phyloP scores from a whole-genome alignment of 2,888 invertebrate genomes.

The Polylopha cassiicola region DNA sequence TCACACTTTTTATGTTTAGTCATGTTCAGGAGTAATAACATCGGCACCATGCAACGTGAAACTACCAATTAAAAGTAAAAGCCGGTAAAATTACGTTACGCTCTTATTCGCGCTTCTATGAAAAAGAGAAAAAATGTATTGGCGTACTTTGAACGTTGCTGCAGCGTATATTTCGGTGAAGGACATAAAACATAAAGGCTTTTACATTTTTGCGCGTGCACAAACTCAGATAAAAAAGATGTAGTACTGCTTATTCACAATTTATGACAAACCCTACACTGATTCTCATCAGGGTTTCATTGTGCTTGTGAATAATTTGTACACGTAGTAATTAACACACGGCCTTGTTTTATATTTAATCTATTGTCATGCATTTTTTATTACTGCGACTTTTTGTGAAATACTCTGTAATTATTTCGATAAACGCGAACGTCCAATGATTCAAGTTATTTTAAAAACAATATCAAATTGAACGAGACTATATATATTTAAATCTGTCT shows the following conservation, averaged over 20 bases:
- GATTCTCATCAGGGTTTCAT: constrained; percentile 15
- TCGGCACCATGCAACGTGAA: constrained; percentile 4
- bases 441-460: too few species aligned
- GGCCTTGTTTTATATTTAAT: not conserved
- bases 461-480: too few species aligned
- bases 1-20: too few species aligned
- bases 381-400: constrained; percentile 5
- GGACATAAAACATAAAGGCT: constrained; percentile 19
- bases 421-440: too few species aligned
- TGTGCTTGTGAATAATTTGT: not conserved
- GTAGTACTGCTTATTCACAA: constrained; percentile 22
- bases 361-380: not conserved
- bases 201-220: constrained; percentile 15
- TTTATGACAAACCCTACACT: constrained; percentile 15
- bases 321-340: not conserved
- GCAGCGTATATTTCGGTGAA: constrained; percentile 18
- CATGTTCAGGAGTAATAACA: too few species aligned
- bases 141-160: constrained; percentile 13
- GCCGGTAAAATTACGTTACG: constrained; percentile 2
- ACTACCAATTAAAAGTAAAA: constrained; percentile 11
- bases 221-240: constrained; percentile 22
- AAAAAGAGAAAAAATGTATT: constrained; percentile 10
- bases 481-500: too few species aligned
- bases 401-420: too few species aligned
- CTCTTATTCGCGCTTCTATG: constrained; percentile 2